Base-by-base conservation (phyloP, 2,888 invertebrate species). In the Thalpophila matura region DNA sequence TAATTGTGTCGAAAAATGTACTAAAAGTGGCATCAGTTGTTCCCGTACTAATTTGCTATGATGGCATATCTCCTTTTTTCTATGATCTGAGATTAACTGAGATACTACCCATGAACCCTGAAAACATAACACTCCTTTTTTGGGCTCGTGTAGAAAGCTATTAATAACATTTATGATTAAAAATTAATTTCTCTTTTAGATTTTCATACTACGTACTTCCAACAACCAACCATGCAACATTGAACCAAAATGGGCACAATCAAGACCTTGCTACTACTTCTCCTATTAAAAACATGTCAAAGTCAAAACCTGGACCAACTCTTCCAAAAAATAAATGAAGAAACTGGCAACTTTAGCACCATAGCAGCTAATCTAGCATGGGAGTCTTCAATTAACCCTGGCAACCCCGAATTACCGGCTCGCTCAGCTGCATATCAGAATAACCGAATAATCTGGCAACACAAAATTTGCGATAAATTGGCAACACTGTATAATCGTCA, bases 341-440 rank as follows among this genome's bases (percentile, higher is more conserved):
- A 90, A 2, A 80, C 84, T 0, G 76, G 84, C 3, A 83, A 87
- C 45, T 88, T 89, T 18, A 93, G 94, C 49, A 72, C 87, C 0
- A 72, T 88, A 22, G 90, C 88, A 0, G 92, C 95, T 0, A 81
- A 87, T 1, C 81, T 95, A 37, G 84, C 92, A 0, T 95, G 95
- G 95, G 82, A 87, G 12, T 85, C 89, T 10, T 89, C 91, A 4
- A 46, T 92, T 0, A 76, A 90, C 12, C 88, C 93, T 74, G 74
- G 72, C 60, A 84, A 89, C 56, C 73, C 81, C 1, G 84, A 85
- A 16, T 60, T 91, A 4, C 69, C 83, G 1, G 56, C 50, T 2
- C 85, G 77, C 59, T 85, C 89, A 14, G 81, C 85, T 1, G 75
- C 72, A 18, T 91, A 88, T 51, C 90, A 91, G 64, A 83, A 79